phyloP scores from a whole-genome alignment of 1,140 invertebrate genomes.

The Panulirus ornatus region DNA sequence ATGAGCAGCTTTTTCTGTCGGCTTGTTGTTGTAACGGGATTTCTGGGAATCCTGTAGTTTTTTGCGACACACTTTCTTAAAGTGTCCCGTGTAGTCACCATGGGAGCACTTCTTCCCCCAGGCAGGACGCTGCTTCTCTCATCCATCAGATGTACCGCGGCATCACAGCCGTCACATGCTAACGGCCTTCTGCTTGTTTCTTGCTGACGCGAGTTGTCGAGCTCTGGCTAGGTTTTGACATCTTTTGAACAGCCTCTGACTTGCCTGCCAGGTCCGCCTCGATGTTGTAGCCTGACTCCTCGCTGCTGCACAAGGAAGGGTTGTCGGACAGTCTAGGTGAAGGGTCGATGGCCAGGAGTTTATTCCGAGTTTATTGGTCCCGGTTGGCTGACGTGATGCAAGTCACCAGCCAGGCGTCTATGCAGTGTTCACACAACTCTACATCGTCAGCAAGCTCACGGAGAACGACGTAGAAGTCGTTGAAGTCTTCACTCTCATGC shows the following conservation, averaged over 20 bases:
- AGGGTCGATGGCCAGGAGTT: conserved; percentile 21
- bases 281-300: neutral
- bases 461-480: neutral
- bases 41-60: neutral
- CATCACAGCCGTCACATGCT: conserved; percentile 35
- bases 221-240: neutral
- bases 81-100: neutral
- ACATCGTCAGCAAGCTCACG: conserved; percentile 18
- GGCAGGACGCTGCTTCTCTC: conserved; percentile 6
- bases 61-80: neutral
- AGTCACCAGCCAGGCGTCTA: conserved; percentile 26
- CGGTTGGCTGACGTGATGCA: conserved; percentile 4
- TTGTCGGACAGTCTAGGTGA: neutral
- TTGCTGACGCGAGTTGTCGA: no score
- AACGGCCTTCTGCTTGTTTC: no score
- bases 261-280: neutral
- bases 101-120: conserved; percentile 8
- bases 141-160: neutral
- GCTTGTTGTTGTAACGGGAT: no score
- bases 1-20: no score
- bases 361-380: neutral
- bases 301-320: neutral
- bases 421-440: conserved; percentile 18
- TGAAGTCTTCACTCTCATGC: neutral
- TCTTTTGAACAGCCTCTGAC: neutral